These are phyloP conservation scores for Rhadinocentrus ornatus DNA, from an alignment of 2,797 vertebrate genomes.

Conservation along the genomic window DNA sequence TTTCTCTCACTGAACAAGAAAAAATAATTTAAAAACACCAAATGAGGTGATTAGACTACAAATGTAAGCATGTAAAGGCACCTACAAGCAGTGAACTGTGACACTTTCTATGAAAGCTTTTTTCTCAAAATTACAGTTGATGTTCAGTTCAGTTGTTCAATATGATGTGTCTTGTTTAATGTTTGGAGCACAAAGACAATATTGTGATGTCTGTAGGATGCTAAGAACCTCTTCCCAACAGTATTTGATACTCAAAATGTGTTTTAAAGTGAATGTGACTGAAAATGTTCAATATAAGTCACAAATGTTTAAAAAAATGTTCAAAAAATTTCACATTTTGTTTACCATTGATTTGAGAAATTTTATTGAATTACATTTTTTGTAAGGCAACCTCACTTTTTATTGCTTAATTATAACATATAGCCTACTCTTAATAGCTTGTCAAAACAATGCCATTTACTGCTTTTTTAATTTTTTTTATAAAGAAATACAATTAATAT, in stretches of 20 bases:
- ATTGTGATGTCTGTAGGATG: no score
- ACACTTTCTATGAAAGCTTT: no score
- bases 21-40: no score
- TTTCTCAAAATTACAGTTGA: no score
- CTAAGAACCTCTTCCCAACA: no score
- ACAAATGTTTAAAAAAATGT: neutral
- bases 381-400: constrained; percentile 14
- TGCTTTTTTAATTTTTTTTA: no score
- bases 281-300: no score
- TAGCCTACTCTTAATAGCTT: constrained; percentile 10
- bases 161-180: no score
- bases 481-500: constrained; percentile 23
- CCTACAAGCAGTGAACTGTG: neutral
- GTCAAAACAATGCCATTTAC: constrained; percentile 23
- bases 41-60: neutral
- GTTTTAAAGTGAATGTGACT: no score
- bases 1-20: neutral
- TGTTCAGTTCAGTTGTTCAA: no score
- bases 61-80: neutral
- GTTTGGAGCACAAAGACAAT: no score
- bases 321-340: constrained; percentile 9
- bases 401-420: constrained; percentile 17
- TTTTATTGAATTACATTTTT: no score
- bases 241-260: neutral
- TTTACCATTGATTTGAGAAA: constrained; percentile 9